phyloP scores from a whole-genome alignment of 2,113 vertebrate species.

The Coptodon rendalli region DNA sequence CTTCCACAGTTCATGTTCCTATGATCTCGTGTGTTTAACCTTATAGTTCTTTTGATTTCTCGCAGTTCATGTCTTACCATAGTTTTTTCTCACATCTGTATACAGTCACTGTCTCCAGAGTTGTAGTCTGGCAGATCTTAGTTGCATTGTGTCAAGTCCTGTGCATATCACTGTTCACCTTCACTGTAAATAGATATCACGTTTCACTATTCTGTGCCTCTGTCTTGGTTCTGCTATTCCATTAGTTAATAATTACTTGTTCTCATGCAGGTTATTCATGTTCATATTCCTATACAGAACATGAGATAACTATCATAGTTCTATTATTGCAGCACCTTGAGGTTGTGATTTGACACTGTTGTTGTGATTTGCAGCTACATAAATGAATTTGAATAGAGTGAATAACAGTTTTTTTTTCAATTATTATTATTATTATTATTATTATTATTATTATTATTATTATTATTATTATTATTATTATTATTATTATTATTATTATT shows the following conservation, averaged over 20 bases:
- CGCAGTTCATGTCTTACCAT: background rate
- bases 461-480: too few relatives aligned
- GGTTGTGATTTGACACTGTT: background rate
- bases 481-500: too few relatives aligned
- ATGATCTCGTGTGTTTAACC: background rate
- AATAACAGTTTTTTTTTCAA: background rate
- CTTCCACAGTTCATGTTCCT: background rate
- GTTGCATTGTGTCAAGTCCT: background rate
- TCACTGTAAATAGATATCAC: background rate
- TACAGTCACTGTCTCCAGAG: background rate
- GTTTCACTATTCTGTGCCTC: background rate
- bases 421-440: too few relatives aligned
- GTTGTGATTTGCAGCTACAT: background rate
- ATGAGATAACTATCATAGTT: background rate
- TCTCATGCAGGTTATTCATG: too few relatives aligned
- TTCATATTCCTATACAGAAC: background rate
- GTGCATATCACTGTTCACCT: background rate
- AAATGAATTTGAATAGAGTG: background rate
- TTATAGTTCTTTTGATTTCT: background rate
- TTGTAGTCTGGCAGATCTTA: background rate
- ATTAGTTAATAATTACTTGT: background rate
- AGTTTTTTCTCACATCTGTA: background rate
- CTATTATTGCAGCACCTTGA: background rate
- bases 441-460: too few relatives aligned
- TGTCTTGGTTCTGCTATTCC: background rate